Evolutionary conservation across 2,113 vertebrate species (phyloP).

Genomic region (Aleadryas rufinucha): DNA sequence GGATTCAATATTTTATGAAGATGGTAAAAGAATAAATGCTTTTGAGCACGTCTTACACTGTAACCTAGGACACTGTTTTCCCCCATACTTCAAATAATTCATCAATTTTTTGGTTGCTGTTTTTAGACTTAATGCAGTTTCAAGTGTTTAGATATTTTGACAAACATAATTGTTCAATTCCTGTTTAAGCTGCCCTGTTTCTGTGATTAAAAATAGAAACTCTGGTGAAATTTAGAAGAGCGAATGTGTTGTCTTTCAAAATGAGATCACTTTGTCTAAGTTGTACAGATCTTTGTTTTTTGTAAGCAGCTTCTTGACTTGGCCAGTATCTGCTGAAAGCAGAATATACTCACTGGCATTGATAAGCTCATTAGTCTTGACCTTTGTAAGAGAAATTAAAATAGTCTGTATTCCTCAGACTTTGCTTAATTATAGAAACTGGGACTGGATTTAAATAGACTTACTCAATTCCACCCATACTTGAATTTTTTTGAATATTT

Average conservation of each 20-base stretch:
- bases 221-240: not conserved
- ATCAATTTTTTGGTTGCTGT: not conserved
- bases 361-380: not conserved
- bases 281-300: not conserved
- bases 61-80: too few relatives aligned
- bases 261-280: not conserved
- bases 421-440: not conserved
- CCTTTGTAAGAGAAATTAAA: not conserved
- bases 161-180: not conserved
- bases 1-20: too few relatives aligned
- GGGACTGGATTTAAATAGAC: not conserved
- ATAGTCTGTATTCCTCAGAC: not conserved
- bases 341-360: not conserved
- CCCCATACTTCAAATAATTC: not conserved
- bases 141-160: not conserved
- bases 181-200: not conserved
- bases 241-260: not conserved
- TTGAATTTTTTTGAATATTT: not conserved
- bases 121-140: not conserved
- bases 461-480: not conserved
- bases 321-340: not conserved
- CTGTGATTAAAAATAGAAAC: not conserved
- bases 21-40: too few relatives aligned
- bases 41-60: too few relatives aligned
- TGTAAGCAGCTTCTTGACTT: not conserved